A percentile compares a stretch with the other conserved stretches of the same genome.
These are phyloP conservation scores for Nebria salina DNA, from an alignment of 2,888 invertebrate genomes.

Conservation along the genomic window DNA sequence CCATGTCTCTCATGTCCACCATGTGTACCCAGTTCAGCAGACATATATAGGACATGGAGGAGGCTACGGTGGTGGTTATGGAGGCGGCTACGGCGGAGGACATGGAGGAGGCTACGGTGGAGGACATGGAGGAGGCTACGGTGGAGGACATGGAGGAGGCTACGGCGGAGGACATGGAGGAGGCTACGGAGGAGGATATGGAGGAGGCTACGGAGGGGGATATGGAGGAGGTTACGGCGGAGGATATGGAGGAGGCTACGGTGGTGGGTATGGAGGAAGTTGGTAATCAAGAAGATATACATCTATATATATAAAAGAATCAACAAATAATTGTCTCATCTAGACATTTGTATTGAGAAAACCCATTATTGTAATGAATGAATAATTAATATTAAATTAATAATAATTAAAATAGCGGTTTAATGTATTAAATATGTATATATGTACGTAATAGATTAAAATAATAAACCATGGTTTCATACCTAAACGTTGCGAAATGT, in stretches of 20 bases:
- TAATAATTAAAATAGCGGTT: too few relatives aligned
- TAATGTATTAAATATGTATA: too few relatives aligned
- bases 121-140: background rate
- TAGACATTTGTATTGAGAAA: too few relatives aligned
- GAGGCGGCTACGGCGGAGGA: background rate
- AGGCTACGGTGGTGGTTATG: background rate
- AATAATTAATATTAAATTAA: too few relatives aligned
- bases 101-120: background rate
- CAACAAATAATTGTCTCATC: background rate
- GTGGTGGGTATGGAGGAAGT: background rate
- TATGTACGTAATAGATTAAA: background rate
- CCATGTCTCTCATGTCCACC: background rate
- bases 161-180: background rate
- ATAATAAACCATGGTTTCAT: background rate
- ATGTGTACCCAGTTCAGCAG: background rate
- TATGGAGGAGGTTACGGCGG: background rate
- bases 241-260: background rate
- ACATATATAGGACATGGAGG: background rate
- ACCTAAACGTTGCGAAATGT: background rate
- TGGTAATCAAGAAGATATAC: background rate
- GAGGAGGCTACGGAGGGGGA: background rate
- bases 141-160: background rate
- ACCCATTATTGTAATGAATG: too few relatives aligned
- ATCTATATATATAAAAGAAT: background rate
- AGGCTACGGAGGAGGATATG: background rate